These are phyloP conservation scores for Cepphus grylle DNA, from an alignment of 2,113 vertebrate species.

Conservation along the genomic window DNA sequence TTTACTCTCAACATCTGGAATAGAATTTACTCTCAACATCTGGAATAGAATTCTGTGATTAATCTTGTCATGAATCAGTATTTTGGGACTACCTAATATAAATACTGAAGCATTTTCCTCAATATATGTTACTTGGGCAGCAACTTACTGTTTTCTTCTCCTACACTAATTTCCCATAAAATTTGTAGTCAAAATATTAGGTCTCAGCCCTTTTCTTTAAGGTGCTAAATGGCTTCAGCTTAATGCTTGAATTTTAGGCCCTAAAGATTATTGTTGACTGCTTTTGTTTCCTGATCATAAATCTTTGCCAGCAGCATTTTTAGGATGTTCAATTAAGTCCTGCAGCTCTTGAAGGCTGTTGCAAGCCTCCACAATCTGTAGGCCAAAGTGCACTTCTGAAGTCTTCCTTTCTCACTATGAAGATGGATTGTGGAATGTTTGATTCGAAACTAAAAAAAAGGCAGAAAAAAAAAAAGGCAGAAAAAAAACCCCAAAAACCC, in stretches of 20 bases:
- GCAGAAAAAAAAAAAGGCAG: background rate
- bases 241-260: background rate
- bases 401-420: background rate
- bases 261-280: background rate
- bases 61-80: background rate
- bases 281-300: background rate
- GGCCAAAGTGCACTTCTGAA: background rate
- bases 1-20: background rate
- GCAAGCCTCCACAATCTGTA: background rate
- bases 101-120: background rate
- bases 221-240: background rate
- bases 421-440: accelerated
- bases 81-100: background rate
- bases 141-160: background rate
- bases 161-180: background rate
- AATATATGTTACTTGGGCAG: background rate
- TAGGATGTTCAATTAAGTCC: background rate
- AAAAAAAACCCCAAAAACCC: too few species aligned
- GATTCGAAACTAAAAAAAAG: background rate
- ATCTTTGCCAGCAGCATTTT: background rate
- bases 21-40: background rate
- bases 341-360: background rate
- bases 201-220: background rate
- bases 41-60: background rate
- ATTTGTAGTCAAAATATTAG: background rate